Evolutionary conservation across 2,113 vertebrate genomes (phyloP).

Genomic region (Isurus oxyrinchus): DNA sequence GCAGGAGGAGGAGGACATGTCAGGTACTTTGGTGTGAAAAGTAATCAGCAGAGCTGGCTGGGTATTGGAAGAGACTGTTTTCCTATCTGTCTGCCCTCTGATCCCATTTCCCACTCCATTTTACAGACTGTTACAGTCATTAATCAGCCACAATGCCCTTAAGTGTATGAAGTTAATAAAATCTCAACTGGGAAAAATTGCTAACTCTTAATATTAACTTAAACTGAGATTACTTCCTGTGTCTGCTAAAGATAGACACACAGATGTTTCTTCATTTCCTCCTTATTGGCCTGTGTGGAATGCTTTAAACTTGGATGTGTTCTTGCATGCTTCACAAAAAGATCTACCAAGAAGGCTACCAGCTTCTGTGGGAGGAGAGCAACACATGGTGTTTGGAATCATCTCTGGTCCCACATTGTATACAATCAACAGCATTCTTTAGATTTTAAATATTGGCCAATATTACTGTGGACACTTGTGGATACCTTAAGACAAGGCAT

Average conservation of each 20-base stretch:
- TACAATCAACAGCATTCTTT: too few relatives aligned
- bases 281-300: neutral
- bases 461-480: neutral
- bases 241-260: neutral
- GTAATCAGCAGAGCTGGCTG: neutral
- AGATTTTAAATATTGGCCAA: neutral
- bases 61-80: neutral
- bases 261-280: neutral
- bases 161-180: neutral
- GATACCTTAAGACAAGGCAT: neutral
- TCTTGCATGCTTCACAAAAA: neutral
- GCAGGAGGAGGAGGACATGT: neutral
- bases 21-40: neutral
- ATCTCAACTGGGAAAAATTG: neutral
- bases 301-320: neutral
- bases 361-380: neutral
- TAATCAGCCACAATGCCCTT: neutral
- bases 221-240: neutral
- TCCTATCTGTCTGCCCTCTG: neutral
- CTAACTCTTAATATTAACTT: neutral
- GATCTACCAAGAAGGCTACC: neutral
- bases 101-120: neutral
- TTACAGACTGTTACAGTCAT: neutral
- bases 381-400: neutral
- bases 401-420: neutral